Evolutionary conservation across 1,140 invertebrate species (phyloP).

Genomic region (Coelopa frigida): DNA sequence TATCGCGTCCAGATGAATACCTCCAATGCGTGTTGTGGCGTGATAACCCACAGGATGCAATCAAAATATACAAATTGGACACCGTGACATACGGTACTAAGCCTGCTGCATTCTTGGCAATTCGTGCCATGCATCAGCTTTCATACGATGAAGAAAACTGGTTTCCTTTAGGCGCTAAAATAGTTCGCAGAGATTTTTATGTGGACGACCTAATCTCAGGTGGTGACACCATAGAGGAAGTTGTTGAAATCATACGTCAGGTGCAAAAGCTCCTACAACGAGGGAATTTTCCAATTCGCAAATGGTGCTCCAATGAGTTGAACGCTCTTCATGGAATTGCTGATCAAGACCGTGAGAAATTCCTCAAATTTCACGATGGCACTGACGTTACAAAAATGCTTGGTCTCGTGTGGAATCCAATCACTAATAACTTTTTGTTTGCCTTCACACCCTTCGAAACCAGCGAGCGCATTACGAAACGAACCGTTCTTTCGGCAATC

Average conservation of each 20-base stretch:
- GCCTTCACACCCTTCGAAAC: not conserved
- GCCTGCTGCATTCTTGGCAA: conserved; percentile 4
- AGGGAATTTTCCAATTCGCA: not conserved
- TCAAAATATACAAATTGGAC: conserved; percentile 1
- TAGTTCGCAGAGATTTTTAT: not conserved
- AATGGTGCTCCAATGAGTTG: not conserved
- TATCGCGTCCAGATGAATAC: not conserved
- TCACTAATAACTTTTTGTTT: conserved; percentile 7
- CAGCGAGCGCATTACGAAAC: not conserved
- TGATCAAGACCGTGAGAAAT: not conserved
- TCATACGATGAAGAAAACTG: too few relatives aligned
- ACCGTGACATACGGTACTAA: conserved; percentile 5
- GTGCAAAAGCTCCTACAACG: not conserved
- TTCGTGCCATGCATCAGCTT: conserved; percentile 3
- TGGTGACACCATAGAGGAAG: not conserved
- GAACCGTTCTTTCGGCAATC: conserved; percentile 2
- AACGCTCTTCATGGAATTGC: not conserved
- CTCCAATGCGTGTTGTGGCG: conserved; percentile 2
- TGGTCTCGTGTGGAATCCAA: conserved; percentile 8
- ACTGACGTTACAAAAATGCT: conserved; percentile 9
- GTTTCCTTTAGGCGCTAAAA: too few relatives aligned
- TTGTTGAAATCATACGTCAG: not conserved
- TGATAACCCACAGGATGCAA: not conserved
- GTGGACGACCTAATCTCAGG: not conserved
- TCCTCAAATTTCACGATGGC: conserved; percentile 13